Base-by-base conservation (phyloP, 2,797 vertebrate species). In the Limosa lapponica region DNA sequence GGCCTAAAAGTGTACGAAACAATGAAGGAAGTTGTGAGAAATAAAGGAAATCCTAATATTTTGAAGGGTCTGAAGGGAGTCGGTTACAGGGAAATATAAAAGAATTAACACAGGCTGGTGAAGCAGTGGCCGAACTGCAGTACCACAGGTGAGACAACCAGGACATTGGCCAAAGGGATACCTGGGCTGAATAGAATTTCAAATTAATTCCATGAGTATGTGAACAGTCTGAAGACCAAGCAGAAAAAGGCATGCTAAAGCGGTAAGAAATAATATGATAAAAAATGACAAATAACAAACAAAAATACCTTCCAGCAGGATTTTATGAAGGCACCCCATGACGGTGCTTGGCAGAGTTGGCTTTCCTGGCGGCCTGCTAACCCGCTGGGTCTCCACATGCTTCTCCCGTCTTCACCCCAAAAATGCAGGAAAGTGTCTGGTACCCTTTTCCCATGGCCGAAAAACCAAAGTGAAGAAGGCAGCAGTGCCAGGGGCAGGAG, bases 381-480 rank as follows among this genome's bases (percentile, higher is more conserved):
- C n/a, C n/a, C 22, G 0, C 0, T 27, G 41, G 13, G 4, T 37
- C 7, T 57, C 59, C 1, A 0, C 1, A 1, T 16, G 8, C 11
- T 67, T 57, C 24, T 51, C 17, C n/a, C 18, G 18, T 39, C 43
- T 89, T 69, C 25, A 28, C 8, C 16, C 6, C 12, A 34, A 61
- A 58, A 54, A 5, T 8, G 20, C 41, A 41, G 6, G 16, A 34
- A 62, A 14, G 37, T 20, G 25, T 39, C 27, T 41, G 17, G 12
- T 30, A 41, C 27, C 37, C 17, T 62, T 62, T 62, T 62, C 59
- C 25, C 37, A 41, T 39, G 27, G 37, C 17, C 6, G 12, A 62
- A 62, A 41, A 62, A 39, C 4, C 17, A 6, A 59, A 37, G 12
- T 22, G 6, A 16, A 39, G 80, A 37, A 57, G 18, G 6, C 10